Evolutionary conservation across 30 jellyfish, hydroid and myxozoan genomes (phyloP).

Genomic region (Catostylus mosaicus): DNA sequence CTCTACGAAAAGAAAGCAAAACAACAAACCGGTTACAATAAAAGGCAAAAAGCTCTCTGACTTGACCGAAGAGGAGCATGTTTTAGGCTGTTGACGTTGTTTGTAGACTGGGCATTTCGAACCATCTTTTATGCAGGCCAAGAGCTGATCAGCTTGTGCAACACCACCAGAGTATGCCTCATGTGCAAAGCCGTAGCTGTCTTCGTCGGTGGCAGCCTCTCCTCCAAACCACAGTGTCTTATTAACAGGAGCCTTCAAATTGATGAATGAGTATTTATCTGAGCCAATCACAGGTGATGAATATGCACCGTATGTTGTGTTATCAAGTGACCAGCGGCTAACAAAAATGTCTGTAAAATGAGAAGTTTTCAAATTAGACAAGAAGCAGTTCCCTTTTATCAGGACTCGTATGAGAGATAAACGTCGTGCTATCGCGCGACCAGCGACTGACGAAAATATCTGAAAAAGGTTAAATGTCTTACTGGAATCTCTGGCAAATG

Average conservation of each 20-base stretch:
- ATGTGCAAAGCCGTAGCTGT: slow-evolving; percentile 60
- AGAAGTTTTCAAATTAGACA: too few relatives aligned
- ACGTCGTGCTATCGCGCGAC: too few relatives aligned
- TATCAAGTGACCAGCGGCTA: slow-evolving; percentile 71
- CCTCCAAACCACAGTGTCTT: slow-evolving; percentile 73
- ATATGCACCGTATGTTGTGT: slow-evolving; percentile 55
- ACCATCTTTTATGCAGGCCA: slow-evolving; percentile 40
- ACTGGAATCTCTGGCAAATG: too few relatives aligned
- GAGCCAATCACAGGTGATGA: slow-evolving; percentile 62
- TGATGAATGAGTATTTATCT: slow-evolving; percentile 31
- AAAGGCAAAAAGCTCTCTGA: not conserved
- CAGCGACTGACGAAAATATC: too few relatives aligned
- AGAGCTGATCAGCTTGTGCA: slow-evolving; percentile 32
- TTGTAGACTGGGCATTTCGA: slow-evolving; percentile 57
- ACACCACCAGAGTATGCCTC: slow-evolving; percentile 27
- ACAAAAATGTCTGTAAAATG: slow-evolving; percentile 30
- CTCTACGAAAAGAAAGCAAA: too few relatives aligned
- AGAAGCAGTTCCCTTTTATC: too few relatives aligned
- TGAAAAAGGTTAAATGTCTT: too few relatives aligned
- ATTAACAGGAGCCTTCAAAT: slow-evolving; percentile 58
- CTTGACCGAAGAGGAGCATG: not conserved
- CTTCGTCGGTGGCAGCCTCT: slow-evolving; percentile 64
- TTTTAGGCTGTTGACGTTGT: slow-evolving; percentile 17
- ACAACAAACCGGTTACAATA: not conserved
- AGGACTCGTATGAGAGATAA: too few relatives aligned